phyloP scores from a whole-genome alignment of 2,888 invertebrate species.

The Craniophora ligustri region DNA sequence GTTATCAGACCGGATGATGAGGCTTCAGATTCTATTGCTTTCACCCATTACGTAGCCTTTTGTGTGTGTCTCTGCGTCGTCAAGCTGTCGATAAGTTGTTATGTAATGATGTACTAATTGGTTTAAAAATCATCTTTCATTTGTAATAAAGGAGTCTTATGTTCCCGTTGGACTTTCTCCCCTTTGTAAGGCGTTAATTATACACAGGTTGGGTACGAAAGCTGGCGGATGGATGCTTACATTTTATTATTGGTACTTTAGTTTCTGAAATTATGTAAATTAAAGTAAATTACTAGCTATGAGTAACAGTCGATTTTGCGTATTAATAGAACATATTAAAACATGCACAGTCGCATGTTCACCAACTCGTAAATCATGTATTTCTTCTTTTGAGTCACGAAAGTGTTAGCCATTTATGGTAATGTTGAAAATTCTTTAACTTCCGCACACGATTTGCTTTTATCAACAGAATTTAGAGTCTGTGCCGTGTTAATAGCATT shows the following conservation, averaged over 20 bases:
- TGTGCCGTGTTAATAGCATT: slow-evolving; percentile 11
- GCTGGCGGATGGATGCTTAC: slow-evolving; percentile 36
- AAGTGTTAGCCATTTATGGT: slow-evolving; percentile 1
- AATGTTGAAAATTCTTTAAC: slow-evolving; percentile 7
- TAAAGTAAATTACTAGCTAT: slow-evolving; percentile 18
- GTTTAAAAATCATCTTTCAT: slow-evolving; percentile 61
- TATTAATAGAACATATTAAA: slow-evolving; percentile 12
- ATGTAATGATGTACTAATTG: slow-evolving; percentile 69
- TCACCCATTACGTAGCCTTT: slow-evolving; percentile 82
- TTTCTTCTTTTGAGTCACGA: slow-evolving; percentile 22
- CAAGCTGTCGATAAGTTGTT: slow-evolving; percentile 62
- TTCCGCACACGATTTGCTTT: slow-evolving; percentile 17
- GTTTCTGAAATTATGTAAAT: slow-evolving; percentile 11
- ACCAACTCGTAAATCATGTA: slow-evolving; percentile 21
- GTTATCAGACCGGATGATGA: slow-evolving; percentile 87
- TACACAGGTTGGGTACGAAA: slow-evolving; percentile 64
- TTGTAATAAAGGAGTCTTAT: slow-evolving; percentile 60
- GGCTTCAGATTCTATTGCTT: slow-evolving; percentile 81
- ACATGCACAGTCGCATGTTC: slow-evolving; percentile 24
- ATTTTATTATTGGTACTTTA: slow-evolving; percentile 22
- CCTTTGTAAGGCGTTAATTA: slow-evolving; percentile 59
- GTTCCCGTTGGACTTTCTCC: slow-evolving; percentile 40
- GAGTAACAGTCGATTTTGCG: neutral
- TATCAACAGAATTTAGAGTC: slow-evolving; percentile 15
- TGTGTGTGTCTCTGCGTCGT: slow-evolving; percentile 65